These are phyloP conservation scores for Phrynosoma platyrhinos DNA, from an alignment of 2,113 vertebrate genomes.

Conservation along the genomic window DNA sequence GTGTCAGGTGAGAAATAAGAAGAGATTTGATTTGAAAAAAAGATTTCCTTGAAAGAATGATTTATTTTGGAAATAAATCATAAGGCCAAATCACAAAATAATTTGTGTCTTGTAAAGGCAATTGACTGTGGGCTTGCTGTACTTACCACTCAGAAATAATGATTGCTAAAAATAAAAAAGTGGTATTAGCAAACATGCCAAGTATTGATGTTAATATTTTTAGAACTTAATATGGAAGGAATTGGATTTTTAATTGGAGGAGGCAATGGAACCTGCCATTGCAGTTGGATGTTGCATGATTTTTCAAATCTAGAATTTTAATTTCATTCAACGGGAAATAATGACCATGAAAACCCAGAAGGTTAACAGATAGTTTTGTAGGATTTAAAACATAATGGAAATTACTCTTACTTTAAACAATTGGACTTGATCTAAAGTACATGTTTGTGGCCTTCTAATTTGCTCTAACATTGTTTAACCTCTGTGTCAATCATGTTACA, in stretches of 20 bases:
- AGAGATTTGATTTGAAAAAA: too few species aligned
- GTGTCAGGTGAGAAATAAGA: neutral
- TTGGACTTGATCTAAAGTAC: neutral
- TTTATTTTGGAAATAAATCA: neutral
- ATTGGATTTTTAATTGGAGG: conserved; percentile 21
- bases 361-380: neutral
- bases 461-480: conserved; percentile 69
- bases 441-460: conserved; percentile 67
- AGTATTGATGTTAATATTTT: neutral
- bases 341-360: neutral
- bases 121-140: neutral
- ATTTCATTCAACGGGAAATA: neutral
- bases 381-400: neutral
- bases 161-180: neutral
- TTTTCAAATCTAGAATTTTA: neutral
- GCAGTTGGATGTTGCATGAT: conserved; percentile 37
- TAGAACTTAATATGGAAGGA: neutral
- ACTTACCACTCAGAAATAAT: neutral
- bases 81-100: neutral
- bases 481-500: conserved; percentile 34
- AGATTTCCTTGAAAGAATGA: too few species aligned
- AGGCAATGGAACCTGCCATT: conserved; percentile 52
- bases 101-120: neutral
- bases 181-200: neutral
- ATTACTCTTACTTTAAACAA: neutral